Percentiles rank a stretch among this genome's conserved stretches.
phyloP scores from a whole-genome alignment of 1,140 invertebrate genomes.

The Zeugodacus cucurbitae region DNA sequence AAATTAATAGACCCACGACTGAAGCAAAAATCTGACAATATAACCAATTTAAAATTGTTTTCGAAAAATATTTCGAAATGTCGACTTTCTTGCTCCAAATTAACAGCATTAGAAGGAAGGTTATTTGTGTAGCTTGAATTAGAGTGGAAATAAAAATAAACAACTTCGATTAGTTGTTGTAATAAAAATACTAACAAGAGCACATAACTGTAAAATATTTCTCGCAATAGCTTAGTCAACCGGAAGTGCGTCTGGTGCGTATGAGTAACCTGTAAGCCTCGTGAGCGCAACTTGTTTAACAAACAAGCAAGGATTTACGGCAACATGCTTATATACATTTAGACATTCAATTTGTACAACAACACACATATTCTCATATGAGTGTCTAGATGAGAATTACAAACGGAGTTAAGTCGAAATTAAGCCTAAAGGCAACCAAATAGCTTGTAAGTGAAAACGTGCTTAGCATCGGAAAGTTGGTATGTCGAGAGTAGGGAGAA shows the following conservation, averaged over 20 bases:
- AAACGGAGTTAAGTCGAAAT: constrained; percentile 46
- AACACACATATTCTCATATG: not conserved
- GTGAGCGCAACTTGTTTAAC: not conserved
- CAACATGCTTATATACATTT: too few relatives aligned
- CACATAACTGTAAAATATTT: not conserved
- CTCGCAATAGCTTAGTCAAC: not conserved
- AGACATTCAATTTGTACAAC: not conserved
- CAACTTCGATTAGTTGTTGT: not conserved
- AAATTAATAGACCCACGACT: too few relatives aligned
- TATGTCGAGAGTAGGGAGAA: not conserved
- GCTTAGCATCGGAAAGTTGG: constrained; percentile 51
- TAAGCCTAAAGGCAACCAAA: constrained; percentile 47
- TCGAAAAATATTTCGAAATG: not conserved
- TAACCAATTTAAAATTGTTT: too few relatives aligned
- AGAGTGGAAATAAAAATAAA: not conserved
- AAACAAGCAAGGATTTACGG: not conserved
- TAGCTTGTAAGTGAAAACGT: constrained; percentile 56
- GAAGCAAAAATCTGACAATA: too few relatives aligned
- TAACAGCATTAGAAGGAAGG: not conserved
- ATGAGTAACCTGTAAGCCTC: not conserved
- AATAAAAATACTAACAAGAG: not conserved
- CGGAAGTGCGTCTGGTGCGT: not conserved
- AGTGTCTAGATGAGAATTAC: not conserved
- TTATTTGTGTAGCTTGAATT: not conserved
- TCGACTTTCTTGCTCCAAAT: not conserved